A percentile compares a stretch with the other conserved stretches of the same genome.
Evolutionary conservation across 2,113 vertebrate genomes (phyloP).

Genomic region (Sebastes fasciatus): DNA sequence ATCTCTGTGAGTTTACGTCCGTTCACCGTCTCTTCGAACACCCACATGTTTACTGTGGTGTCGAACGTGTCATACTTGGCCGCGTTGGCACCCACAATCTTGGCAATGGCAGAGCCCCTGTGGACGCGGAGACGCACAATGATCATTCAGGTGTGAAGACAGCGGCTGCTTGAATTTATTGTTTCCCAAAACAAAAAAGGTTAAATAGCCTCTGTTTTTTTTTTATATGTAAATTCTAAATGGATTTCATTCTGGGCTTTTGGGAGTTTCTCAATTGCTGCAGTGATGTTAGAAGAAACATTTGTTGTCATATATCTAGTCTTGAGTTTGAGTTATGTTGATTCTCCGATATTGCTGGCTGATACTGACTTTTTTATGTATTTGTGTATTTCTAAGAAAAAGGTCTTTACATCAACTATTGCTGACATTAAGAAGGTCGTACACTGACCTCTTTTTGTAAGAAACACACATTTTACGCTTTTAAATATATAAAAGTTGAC

Average conservation of each 20-base stretch:
- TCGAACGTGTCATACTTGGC: constrained; percentile 88
- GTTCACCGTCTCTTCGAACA: constrained; percentile 92
- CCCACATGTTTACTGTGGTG: constrained; percentile 93
- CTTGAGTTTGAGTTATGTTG: neutral
- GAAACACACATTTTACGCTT: neutral
- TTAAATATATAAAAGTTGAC: neutral
- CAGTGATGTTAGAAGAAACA: neutral
- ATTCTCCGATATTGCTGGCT: neutral
- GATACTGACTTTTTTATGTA: neutral
- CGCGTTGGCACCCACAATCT: constrained; percentile 92
- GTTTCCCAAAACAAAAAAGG: neutral
- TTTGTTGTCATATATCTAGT: too few species aligned
- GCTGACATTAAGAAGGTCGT: neutral
- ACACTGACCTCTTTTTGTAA: neutral
- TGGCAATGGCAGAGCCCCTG: constrained; percentile 98
- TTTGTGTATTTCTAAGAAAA: neutral
- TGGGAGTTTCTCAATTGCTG: neutral
- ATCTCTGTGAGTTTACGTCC: constrained; percentile 93
- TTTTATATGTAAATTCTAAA: neutral
- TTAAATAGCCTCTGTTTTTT: neutral
- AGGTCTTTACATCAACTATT: neutral
- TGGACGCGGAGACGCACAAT: constrained; percentile 7
- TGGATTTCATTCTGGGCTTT: neutral
- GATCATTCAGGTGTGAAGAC: neutral
- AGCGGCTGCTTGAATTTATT: neutral